phyloP scores from a whole-genome alignment of 2,797 vertebrate genomes.

The Adrianichthys oophorus region DNA sequence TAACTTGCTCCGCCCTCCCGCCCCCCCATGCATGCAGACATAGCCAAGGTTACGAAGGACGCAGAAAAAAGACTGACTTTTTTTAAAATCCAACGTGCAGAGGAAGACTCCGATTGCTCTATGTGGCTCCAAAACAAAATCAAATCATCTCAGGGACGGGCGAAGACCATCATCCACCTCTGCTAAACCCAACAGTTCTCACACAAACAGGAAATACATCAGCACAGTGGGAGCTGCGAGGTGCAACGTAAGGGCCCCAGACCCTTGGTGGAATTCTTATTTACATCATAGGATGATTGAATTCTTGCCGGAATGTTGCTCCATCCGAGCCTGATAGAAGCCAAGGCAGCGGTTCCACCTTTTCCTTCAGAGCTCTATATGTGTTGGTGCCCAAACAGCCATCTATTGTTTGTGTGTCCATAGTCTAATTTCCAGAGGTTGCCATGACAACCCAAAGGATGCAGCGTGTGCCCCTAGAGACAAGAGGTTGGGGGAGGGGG shows the following conservation, averaged over 20 bases:
- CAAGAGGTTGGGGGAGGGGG: background rate
- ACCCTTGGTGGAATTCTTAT: constrained; percentile 50
- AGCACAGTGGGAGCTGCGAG: constrained; percentile 23
- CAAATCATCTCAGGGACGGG: too few species aligned
- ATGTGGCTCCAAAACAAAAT: too few species aligned
- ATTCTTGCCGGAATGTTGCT: constrained; percentile 27
- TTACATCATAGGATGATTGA: constrained; percentile 51
- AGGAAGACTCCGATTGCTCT: too few species aligned
- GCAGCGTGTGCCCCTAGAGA: constrained; percentile 13
- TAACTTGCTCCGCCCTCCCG: too few species aligned
- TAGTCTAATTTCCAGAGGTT: constrained; percentile 50
- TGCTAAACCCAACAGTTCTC: constrained; percentile 7
- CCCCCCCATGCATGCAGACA: too few species aligned
- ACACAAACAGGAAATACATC: constrained; percentile 40
- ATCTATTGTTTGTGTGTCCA: constrained; percentile 29
- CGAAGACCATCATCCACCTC: too few species aligned
- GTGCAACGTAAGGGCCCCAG: constrained; percentile 39
- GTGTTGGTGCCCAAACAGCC: constrained; percentile 19
- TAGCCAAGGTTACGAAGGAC: too few species aligned
- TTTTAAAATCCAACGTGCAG: too few species aligned
- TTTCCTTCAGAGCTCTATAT: too few species aligned
- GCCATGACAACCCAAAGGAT: constrained; percentile 61
- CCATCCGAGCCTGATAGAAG: constrained; percentile 25
- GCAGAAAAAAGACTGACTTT: too few species aligned
- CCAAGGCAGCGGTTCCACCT: constrained; percentile 26